Conservation (phyloP, 2,888 invertebrate species). For the Torymus texanus region DNA sequence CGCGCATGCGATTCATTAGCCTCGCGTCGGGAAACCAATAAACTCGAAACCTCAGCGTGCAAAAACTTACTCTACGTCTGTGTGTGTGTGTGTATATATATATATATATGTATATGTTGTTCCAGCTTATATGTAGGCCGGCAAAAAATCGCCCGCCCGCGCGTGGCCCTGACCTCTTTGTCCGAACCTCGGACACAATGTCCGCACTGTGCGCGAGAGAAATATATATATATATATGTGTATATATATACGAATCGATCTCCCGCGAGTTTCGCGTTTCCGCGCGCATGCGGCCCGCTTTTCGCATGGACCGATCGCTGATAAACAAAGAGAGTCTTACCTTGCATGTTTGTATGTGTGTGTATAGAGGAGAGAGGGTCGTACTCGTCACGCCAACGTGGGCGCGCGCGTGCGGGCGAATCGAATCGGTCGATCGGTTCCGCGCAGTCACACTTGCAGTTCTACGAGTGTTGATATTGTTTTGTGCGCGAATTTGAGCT, state of each 20-base stretch:
- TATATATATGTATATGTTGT: too few relatives aligned
- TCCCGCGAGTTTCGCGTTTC: slow-evolving; percentile 40
- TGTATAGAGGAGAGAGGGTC: too few relatives aligned
- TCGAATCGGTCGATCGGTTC: slow-evolving; percentile 3
- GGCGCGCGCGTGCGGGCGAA: neutral
- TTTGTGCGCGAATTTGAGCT: too few relatives aligned
- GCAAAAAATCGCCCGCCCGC: neutral
- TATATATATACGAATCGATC: slow-evolving; percentile 7
- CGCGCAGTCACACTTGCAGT: too few relatives aligned
- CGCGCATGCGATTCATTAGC: slow-evolving; percentile 18
- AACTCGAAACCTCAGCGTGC: neutral
- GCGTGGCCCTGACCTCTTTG: slow-evolving; percentile 44
- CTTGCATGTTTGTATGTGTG: too few relatives aligned
- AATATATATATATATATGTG: slow-evolving; percentile 1
- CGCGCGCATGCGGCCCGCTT: neutral
- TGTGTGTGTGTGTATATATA: too few relatives aligned
- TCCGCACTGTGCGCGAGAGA: neutral
- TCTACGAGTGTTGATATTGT: too few relatives aligned
- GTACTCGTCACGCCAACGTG: slow-evolving; percentile 42
- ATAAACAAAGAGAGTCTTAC: slow-evolving; percentile 29
- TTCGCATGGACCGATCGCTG: neutral
- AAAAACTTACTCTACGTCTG: neutral
- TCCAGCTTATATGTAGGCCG: too few relatives aligned
- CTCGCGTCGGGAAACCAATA: neutral
- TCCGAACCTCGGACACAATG: neutral